phyloP scores from a whole-genome alignment of 92 coral and sea anemone genomes.

The Porites evermanni region DNA sequence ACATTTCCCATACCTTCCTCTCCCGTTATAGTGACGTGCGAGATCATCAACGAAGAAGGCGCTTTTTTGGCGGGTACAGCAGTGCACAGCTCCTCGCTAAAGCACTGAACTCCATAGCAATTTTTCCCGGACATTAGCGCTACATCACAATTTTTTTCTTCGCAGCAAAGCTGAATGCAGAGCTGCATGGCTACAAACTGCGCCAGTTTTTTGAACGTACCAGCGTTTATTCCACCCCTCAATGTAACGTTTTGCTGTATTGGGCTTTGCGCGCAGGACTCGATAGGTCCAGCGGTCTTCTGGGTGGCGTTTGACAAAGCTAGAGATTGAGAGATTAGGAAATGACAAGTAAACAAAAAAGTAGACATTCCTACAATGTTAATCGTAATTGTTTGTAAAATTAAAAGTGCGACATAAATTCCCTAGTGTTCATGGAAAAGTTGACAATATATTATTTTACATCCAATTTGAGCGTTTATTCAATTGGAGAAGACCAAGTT shows the following conservation, averaged over 20 bases:
- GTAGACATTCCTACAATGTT: too few species aligned
- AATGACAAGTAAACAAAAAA: too few species aligned
- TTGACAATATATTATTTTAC: too few species aligned
- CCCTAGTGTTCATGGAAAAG: too few species aligned
- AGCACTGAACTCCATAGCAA: constrained; percentile 98
- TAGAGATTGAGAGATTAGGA: neutral
- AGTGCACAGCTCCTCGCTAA: constrained; percentile 87
- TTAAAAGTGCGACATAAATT: too few species aligned
- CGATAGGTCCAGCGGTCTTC: constrained; percentile 72
- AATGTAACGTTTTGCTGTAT: constrained; percentile 93
- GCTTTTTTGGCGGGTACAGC: constrained; percentile 97
- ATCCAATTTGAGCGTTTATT: too few species aligned
- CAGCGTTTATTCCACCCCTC: constrained; percentile 97
- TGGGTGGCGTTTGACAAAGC: constrained; percentile 51
- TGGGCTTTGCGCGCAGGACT: constrained; percentile 92
- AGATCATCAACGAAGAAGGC: constrained; percentile 96
- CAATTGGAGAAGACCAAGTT: too few species aligned
- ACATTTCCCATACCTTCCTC: constrained; percentile 74
- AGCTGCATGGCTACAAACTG: constrained; percentile 99
- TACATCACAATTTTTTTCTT: constrained; percentile 97
- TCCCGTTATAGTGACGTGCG: constrained; percentile 95
- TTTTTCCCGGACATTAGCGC: constrained; percentile 96
- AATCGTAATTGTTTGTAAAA: too few species aligned
- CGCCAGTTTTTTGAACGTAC: constrained; percentile 92
- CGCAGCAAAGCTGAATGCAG: constrained; percentile 95